Evolutionary conservation across 2,797 vertebrate genomes (phyloP), one percentile per base, ranked within the genome.

Genomic region (Sebastes vulpes): DNA sequence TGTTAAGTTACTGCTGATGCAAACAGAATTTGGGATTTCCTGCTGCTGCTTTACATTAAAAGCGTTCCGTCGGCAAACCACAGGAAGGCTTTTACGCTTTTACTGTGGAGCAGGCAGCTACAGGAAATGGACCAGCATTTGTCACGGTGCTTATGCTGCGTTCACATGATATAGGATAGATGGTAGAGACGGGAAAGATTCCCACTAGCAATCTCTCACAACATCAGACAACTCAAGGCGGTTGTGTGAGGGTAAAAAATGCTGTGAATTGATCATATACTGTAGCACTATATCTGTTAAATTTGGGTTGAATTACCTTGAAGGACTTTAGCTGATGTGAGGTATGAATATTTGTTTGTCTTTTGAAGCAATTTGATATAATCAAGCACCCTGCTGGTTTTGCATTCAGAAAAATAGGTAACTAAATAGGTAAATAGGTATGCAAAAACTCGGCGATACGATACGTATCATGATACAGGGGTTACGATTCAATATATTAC

Each of bases 21-120:
- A 50, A 64, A 56, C 32, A 63, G 20, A 28, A 42, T 42, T 38
- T 38, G 35, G 5, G 35, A 50, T 66, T 60, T 53, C 4, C 42
- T 58, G 20, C 57, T 48, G 25, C 72, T 65, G 28, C 35, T 57
- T 48, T 20, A 25, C 31, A 28, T 72, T 58, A 46, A 82, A 75
- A 61, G 52, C 31, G 1, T 64, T 73, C 69, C 31, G 72, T 70
- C 46, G 9, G 56, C 25, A 75, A 72, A 83, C 86, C 83, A 72
- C 82, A 79, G 50, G 26, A 72, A 86, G 26, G 68, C 72, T 54
- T 83, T 84, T 50, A 75, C 63, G 76, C 50, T 56, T 63, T 82
- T 65, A 69, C 23, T 81, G 28, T 82, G 64, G 67, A 77, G 64
- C 29, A 42, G 26, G 64, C 29, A 42, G 26, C 38, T 14, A 65